Conservation (phyloP, 2,888 invertebrate species). For the Oxyteleia sp. region DNA sequence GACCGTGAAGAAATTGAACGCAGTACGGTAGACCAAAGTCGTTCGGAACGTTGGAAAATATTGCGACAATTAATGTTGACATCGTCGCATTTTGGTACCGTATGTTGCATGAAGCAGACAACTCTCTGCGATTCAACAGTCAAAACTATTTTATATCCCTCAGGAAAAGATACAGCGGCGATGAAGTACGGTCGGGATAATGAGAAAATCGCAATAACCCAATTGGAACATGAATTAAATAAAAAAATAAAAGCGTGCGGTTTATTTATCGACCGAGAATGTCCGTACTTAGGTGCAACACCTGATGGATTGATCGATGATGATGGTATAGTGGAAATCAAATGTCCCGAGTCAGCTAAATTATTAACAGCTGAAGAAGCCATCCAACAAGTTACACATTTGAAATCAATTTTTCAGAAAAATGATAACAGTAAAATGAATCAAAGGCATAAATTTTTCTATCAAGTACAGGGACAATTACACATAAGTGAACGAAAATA, state of each 20-base stretch:
- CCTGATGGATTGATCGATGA: conserved; percentile 69
- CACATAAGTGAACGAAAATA: conserved; percentile 18
- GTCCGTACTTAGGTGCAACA: conserved; percentile 50
- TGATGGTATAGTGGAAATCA: conserved; percentile 66
- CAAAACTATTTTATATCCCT: conserved; percentile 62
- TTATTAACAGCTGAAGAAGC: conserved; percentile 13
- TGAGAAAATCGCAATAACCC: conserved; percentile 46
- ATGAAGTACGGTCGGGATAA: conserved; percentile 55
- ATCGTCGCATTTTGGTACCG: conserved; percentile 58
- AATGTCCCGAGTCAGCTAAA: conserved; percentile 50
- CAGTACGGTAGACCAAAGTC: conserved; percentile 51
- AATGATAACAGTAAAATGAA: conserved; percentile 26
- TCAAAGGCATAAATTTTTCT: conserved; percentile 26
- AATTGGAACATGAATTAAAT: conserved; percentile 28
- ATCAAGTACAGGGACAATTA: conserved; percentile 40
- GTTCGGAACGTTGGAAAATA: conserved; percentile 52
- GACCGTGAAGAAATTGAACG: conserved; percentile 25
- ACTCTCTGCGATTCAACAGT: conserved; percentile 56
- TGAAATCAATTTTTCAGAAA: conserved; percentile 14
- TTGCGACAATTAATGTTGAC: conserved; percentile 51
- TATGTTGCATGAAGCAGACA: conserved; percentile 46
- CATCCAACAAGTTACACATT: neutral
- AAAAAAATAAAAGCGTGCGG: conserved; percentile 42
- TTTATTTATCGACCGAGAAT: conserved; percentile 57
- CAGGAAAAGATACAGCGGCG: neutral